Conservation (phyloP, 2,888 invertebrate species). For the Platycnemis pennipes region DNA sequence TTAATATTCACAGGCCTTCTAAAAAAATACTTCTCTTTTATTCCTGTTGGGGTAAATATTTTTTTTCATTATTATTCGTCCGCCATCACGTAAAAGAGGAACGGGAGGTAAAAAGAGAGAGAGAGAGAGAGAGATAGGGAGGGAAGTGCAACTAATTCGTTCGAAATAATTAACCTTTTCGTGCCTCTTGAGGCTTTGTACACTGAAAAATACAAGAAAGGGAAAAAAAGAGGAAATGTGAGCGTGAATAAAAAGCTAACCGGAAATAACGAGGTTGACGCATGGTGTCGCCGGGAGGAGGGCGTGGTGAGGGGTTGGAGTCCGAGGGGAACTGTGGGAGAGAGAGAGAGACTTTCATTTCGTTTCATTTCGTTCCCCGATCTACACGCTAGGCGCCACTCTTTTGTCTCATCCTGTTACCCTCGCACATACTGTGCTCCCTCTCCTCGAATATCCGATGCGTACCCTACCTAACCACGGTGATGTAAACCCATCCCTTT, state of each 20-base stretch:
- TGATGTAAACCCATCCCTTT: too few species aligned
- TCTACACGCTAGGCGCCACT: constrained; percentile 71
- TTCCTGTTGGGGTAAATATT: neutral
- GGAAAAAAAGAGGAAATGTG: constrained; percentile 54
- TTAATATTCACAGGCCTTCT: constrained; percentile 16
- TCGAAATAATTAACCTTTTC: constrained; percentile 39
- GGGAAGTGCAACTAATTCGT: constrained; percentile 34
- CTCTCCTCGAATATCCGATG: too few species aligned
- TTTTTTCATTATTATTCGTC: neutral
- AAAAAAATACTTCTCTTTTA: constrained; percentile 17
- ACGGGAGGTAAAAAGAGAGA: neutral
- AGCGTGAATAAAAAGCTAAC: constrained; percentile 25
- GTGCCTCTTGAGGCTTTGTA: constrained; percentile 35
- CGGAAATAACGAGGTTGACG: constrained; percentile 50
- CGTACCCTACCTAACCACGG: too few species aligned
- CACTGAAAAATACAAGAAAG: constrained; percentile 22
- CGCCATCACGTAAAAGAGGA: neutral
- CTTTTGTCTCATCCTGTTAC: constrained; percentile 75
- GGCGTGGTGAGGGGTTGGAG: neutral
- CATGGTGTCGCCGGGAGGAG: constrained; percentile 15
- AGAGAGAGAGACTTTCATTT: constrained; percentile 66
- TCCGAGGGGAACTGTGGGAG: neutral
- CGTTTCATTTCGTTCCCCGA: constrained; percentile 72
- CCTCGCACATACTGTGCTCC: constrained; percentile 75
- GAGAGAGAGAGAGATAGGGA: neutral